These are phyloP conservation scores for Taeniopygia guttata DNA, from an alignment of 2,797 vertebrate genomes.

Conservation along the genomic window DNA sequence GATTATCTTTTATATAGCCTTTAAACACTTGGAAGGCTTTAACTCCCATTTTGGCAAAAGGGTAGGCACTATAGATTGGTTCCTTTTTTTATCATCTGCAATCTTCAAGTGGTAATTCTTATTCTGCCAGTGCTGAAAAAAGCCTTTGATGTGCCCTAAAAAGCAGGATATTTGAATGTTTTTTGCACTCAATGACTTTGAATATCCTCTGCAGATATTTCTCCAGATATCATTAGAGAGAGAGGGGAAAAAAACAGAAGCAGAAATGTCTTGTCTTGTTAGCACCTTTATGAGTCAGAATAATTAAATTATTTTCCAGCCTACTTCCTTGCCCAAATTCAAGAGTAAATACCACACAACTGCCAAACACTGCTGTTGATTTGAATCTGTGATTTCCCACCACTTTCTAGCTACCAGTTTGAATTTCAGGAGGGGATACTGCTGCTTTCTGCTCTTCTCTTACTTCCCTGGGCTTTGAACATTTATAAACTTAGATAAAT, in stretches of 20 bases:
- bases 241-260: accelerated
- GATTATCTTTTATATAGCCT: neutral
- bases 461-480: neutral
- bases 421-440: neutral
- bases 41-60: neutral
- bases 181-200: neutral
- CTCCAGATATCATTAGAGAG: neutral
- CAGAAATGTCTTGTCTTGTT: neutral
- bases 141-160: neutral
- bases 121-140: neutral
- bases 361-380: neutral
- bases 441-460: neutral
- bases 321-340: neutral
- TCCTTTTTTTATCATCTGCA: neutral
- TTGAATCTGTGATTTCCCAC: neutral
- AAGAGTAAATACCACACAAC: neutral
- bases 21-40: neutral
- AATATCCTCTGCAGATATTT: neutral
- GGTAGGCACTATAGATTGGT: neutral
- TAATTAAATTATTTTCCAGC: neutral
- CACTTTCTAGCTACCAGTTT: neutral
- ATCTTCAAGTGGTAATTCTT: neutral
- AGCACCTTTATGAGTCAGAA: neutral
- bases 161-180: neutral
- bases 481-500: neutral